Evolutionary conservation across 1,140 invertebrate genomes (phyloP).

Genomic region (Camponotus floridanus): DNA sequence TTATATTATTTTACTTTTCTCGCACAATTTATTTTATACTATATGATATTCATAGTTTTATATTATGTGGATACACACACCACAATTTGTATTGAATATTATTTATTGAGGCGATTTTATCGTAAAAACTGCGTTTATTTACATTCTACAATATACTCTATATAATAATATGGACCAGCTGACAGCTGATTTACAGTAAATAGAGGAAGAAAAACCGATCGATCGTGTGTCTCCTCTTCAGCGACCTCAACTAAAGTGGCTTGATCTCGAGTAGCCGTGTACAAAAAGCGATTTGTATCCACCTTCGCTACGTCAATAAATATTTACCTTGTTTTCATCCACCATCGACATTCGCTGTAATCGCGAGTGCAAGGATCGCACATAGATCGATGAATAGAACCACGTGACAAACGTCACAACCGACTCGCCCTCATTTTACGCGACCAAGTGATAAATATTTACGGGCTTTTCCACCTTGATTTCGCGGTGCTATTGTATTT

Average conservation of each 20-base stretch:
- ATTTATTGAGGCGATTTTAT: neutral
- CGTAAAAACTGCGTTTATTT: neutral
- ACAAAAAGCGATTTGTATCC: slow-evolving; percentile 37
- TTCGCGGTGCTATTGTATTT: slow-evolving; percentile 40
- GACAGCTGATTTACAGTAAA: slow-evolving; percentile 22
- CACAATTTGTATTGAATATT: neutral
- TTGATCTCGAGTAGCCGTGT: slow-evolving; percentile 14
- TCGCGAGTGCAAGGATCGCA: neutral
- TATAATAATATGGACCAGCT: neutral
- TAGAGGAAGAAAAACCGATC: slow-evolving; percentile 8
- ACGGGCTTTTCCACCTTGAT: slow-evolving; percentile 1
- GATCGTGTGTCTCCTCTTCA: slow-evolving; percentile 36
- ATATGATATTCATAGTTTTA: neutral
- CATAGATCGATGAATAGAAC: slow-evolving; percentile 1
- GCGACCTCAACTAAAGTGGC: slow-evolving; percentile 18
- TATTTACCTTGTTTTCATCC: slow-evolving; percentile 47
- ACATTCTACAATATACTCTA: neutral
- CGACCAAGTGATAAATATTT: slow-evolving; percentile 42
- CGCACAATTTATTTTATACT: no score
- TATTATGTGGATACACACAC: neutral
- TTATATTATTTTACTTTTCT: no score
- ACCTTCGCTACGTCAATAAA: slow-evolving; percentile 30
- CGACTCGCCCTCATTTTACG: slow-evolving; percentile 11
- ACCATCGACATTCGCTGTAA: neutral
- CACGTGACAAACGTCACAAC: neutral